A percentile compares a stretch with the other conserved stretches of the same genome.
Conservation (phyloP, 2,113 vertebrate genomes). For the Chiloscyllium plagiosum region DNA sequence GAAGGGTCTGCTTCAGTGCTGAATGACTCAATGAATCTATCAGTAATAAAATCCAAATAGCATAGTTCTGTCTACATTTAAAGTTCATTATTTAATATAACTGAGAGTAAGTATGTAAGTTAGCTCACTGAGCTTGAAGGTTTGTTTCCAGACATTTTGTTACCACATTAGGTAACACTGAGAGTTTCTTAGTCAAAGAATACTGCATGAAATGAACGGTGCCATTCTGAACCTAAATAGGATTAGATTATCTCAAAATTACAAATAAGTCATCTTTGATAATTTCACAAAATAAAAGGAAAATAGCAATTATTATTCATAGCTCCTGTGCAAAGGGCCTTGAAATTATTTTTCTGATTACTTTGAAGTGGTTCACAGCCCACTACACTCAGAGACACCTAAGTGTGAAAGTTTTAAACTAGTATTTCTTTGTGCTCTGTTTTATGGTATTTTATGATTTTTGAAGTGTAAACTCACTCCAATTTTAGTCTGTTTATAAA, state of each 20-base stretch:
- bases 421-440: background rate
- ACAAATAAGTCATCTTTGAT: background rate
- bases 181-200: background rate
- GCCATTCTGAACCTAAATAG: background rate
- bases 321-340: background rate
- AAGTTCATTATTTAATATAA: background rate
- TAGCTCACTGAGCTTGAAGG: too few species aligned
- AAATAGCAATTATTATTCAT: slow-evolving; percentile 16
- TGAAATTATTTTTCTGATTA: background rate
- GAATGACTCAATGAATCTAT: too few species aligned
- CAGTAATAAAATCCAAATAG: background rate
- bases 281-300: slow-evolving; percentile 1
- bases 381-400: background rate
- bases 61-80: background rate
- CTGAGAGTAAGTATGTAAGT: too few species aligned
- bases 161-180: too few species aligned
- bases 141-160: too few species aligned
- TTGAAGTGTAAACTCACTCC: background rate
- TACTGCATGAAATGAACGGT: background rate
- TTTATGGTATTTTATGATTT: background rate
- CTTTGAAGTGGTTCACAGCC: background rate
- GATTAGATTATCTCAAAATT: background rate
- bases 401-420: background rate
- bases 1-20: too few species aligned
- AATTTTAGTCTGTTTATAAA: background rate